A percentile compares a stretch with the other conserved stretches of the same genome.
These are phyloP conservation scores for Bradysia coprophila DNA, from an alignment of 1,140 invertebrate genomes.

Conservation along the genomic window DNA sequence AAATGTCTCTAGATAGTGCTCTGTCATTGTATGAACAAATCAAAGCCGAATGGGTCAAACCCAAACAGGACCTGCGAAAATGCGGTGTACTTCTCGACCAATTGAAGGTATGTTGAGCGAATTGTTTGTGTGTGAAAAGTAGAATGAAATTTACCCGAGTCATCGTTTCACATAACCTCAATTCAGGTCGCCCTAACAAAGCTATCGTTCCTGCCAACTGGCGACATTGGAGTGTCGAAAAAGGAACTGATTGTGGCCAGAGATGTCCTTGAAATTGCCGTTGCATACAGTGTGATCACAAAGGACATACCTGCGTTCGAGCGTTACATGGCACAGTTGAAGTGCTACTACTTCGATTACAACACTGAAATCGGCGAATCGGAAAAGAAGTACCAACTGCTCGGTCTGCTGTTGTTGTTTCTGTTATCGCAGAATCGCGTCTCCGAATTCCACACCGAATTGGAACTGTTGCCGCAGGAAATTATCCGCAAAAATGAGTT, in stretches of 20 bases:
- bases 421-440: conserved; percentile 92
- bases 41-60: conserved; percentile 51
- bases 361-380: conserved; percentile 79
- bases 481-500: conserved; percentile 87
- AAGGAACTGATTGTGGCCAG: conserved; percentile 76
- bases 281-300: conserved; percentile 80
- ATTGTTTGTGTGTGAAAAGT: conserved; percentile 3
- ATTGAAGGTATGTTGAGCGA: conserved; percentile 49
- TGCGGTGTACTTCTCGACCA: conserved; percentile 51
- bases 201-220: conserved; percentile 72
- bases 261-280: conserved; percentile 89
- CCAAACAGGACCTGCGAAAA: conserved; percentile 45
- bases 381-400: conserved; percentile 82
- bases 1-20: conserved; percentile 33
- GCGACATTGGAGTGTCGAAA: conserved; percentile 54
- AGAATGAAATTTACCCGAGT: neutral
- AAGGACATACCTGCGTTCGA: conserved; percentile 91
- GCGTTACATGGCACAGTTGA: conserved; percentile 89
- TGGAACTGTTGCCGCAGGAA: conserved; percentile 86
- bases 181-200: conserved; percentile 66
- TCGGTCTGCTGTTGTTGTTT: conserved; percentile 90
- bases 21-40: conserved; percentile 48
- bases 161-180: conserved; percentile 7
- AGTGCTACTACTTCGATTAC: conserved; percentile 96
- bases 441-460: conserved; percentile 96